Evolutionary conservation across 1,140 invertebrate genomes (phyloP), one percentile per base, ranked within the genome.

Genomic region (Meloidogyne exigua): DNA sequence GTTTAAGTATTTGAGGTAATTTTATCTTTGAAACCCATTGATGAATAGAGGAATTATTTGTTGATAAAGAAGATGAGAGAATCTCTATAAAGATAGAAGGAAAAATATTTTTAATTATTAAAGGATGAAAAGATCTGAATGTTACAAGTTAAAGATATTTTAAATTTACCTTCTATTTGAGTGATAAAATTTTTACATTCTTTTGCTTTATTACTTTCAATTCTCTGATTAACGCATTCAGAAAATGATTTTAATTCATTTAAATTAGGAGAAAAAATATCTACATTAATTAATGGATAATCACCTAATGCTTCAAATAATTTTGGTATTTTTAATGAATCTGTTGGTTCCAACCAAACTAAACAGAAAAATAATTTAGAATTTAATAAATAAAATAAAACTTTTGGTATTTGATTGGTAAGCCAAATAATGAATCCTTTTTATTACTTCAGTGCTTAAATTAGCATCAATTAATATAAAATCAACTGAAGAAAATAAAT

Each of bases 301-400:
- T 49, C 36, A 13, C 62, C 63, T 13, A 78, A 71, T 21, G 80
- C 67, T 9, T 84, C 75, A 39, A 85, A 71, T 15, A 87, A 49
- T 66, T 81, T 85, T 0, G 62, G 18, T 39, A 80, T 82, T 74
- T 87, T 87, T 12, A 68, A 36, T 25, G 72, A 69, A 73, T 87
- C 81, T 10, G 84, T 82, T 21, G 84, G 84, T 25, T 86, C 84
- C 39, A 84, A 81, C 84, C 84, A 86, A 75, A 86, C 80, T 84
- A 25, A 42, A 28, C 13, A 39, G 28, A 63, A 39, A n/a, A 26
- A 18, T 62, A 28, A 13, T 28, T 28, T 49, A 28, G 13, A 18
- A 32, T 18, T 7, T 5, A 39, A 2, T 39, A 21, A 0, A 23
- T 15, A 25, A 28, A 3, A 12, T 21, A 28, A 44, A 13, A 79